Conservation (phyloP, 2,113 vertebrate species). For the Anoplopoma fimbria region DNA sequence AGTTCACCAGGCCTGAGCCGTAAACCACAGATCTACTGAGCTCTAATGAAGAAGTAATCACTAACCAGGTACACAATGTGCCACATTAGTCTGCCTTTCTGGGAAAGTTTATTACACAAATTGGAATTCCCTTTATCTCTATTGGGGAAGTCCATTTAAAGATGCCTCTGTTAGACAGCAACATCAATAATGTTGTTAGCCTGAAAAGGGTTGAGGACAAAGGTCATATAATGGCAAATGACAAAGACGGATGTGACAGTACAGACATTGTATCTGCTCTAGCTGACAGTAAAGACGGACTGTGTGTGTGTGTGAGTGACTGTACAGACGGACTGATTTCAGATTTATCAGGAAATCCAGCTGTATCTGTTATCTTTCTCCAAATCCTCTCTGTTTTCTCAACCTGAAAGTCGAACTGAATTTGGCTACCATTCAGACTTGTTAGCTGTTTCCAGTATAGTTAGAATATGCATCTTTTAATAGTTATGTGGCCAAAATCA, state of each 20-base stretch:
- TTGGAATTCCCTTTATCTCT: constrained; percentile 20
- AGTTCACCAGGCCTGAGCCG: neutral
- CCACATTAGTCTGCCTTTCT: neutral
- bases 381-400: neutral
- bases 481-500: neutral
- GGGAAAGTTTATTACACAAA: constrained; percentile 23
- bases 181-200: constrained; percentile 1
- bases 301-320: neutral
- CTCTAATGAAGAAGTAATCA: constrained; percentile 38
- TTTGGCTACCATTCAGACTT: neutral
- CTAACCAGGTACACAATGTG: constrained; percentile 46
- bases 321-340: neutral
- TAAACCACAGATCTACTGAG: constrained; percentile 6
- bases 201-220: neutral
- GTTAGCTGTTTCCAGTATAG: neutral
- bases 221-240: neutral
- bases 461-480: neutral
- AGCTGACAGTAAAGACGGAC: neutral
- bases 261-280: neutral
- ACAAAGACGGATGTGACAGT: neutral
- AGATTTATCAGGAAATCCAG: too few relatives aligned
- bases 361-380: too few relatives aligned
- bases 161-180: constrained; percentile 45
- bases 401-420: neutral
- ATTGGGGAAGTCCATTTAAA: constrained; percentile 8